These are phyloP conservation scores for Hylyphantes graminicola DNA, from an alignment of 1,140 invertebrate genomes.

Conservation along the genomic window DNA sequence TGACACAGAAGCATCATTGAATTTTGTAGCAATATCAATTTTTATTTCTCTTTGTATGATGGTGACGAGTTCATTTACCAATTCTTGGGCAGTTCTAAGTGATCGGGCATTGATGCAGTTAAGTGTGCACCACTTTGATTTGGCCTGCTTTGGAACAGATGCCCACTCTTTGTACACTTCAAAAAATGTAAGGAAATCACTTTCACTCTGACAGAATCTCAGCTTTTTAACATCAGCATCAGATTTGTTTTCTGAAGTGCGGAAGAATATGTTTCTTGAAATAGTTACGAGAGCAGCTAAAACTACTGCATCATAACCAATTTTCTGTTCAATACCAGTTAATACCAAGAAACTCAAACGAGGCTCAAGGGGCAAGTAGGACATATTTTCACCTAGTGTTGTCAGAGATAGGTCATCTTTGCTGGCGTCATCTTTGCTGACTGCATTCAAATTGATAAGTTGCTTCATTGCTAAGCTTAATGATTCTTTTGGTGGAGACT, in stretches of 20 bases:
- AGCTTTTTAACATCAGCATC: conserved; percentile 68
- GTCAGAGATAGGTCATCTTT: conserved; percentile 85
- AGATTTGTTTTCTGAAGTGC: conserved; percentile 70
- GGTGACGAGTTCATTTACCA: conserved; percentile 75
- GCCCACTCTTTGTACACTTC: conserved; percentile 78
- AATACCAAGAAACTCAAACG: conserved; percentile 89
- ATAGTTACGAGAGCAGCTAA: conserved; percentile 92
- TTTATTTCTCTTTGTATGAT: conserved; percentile 83
- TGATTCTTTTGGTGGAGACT: conserved; percentile 84
- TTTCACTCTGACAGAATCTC: conserved; percentile 79
- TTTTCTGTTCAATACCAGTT: conserved; percentile 78
- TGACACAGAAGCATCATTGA: conserved; percentile 78
- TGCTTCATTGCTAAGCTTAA: conserved; percentile 86
- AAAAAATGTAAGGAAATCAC: conserved; percentile 91
- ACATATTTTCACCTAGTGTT: conserved; percentile 83
- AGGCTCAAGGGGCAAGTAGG: conserved; percentile 90
- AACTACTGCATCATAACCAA: conserved; percentile 88
- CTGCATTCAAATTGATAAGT: conserved; percentile 84
- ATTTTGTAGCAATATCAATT: conserved; percentile 76
- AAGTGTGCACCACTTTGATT: conserved; percentile 46
- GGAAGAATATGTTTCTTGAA: conserved; percentile 80
- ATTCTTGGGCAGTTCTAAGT: conserved; percentile 44
- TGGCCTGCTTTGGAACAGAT: conserved; percentile 38
- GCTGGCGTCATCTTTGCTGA: conserved; percentile 82
- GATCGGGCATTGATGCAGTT: conserved; percentile 58